A percentile compares a stretch with the other conserved stretches of the same genome.
phyloP scores from a whole-genome alignment of 53 echinoderm and acorn worm species.

The Temnopleurus reevesii region DNA sequence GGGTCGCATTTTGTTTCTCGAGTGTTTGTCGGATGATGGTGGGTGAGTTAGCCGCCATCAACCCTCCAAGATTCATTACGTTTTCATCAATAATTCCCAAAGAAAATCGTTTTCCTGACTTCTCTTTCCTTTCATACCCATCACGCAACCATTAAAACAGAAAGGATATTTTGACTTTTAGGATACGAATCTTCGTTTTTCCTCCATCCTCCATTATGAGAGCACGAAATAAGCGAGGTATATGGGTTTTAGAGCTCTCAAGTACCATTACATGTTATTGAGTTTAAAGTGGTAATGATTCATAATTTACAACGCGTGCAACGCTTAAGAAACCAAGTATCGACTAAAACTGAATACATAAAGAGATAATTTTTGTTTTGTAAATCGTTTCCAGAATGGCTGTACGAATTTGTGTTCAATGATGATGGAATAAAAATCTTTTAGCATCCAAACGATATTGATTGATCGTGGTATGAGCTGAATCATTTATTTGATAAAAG shows the following conservation, averaged over 20 bases:
- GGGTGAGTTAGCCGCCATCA: conserved; percentile 21
- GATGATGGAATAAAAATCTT: background rate
- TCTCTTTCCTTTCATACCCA: background rate
- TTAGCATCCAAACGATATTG: background rate
- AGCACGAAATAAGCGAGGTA: background rate
- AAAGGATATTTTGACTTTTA: conserved; percentile 32
- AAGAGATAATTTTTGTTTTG: background rate
- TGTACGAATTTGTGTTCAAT: background rate
- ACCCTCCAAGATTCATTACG: conserved; percentile 41
- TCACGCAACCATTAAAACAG: conserved; percentile 16
- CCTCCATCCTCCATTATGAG: background rate
- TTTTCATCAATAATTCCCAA: conserved; percentile 46
- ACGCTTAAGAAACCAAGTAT: background rate
- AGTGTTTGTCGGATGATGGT: conserved; percentile 37
- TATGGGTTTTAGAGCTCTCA: conserved; percentile 28
- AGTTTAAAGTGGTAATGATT: background rate
- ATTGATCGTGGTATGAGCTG: background rate
- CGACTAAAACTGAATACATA: background rate
- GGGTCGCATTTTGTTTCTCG: conserved; percentile 34
- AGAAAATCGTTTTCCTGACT: conserved; percentile 34
- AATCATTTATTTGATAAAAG: too few relatives aligned
- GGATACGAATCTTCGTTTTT: background rate
- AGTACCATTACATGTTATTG: background rate
- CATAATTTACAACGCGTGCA: background rate
- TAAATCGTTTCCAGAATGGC: background rate